These are phyloP conservation scores for Chinchilla lanigera DNA, from an alignment of 2,113 vertebrate species.

Conservation along the genomic window DNA sequence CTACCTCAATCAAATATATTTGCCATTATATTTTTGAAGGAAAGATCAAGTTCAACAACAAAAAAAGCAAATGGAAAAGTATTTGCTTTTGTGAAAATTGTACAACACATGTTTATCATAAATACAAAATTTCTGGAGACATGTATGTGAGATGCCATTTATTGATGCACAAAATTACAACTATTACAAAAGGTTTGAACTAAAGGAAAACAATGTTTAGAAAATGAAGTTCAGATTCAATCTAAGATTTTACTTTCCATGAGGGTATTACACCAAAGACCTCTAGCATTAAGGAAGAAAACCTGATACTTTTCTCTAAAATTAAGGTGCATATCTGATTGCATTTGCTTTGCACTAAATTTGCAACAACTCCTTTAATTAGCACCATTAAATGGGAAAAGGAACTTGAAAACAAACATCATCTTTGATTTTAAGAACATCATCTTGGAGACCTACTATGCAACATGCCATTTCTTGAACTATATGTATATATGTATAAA, in stretches of 20 bases:
- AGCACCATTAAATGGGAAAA: not conserved
- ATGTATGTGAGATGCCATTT: not conserved
- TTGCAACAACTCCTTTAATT: not conserved
- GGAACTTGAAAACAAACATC: not conserved
- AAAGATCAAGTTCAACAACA: not conserved
- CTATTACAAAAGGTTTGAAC: not conserved
- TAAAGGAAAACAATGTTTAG: slow-evolving; percentile 47
- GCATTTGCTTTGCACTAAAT: not conserved
- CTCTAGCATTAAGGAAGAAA: not conserved
- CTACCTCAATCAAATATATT: not conserved
- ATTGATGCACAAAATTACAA: slow-evolving; percentile 40
- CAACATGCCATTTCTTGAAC: not conserved
- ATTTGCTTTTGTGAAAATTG: not conserved
- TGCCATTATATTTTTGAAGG: slow-evolving; percentile 11
- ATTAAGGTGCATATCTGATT: not conserved
- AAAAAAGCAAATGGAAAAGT: not conserved
- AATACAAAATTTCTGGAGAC: slow-evolving; percentile 21
- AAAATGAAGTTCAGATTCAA: slow-evolving; percentile 5
- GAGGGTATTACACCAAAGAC: not conserved
- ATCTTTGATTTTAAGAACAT: not conserved
- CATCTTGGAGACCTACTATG: not conserved
- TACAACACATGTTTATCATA: not conserved
- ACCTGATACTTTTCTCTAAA: slow-evolving; percentile 23
- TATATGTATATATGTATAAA: not conserved
- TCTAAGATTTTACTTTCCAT: slow-evolving; percentile 26